Conservation (phyloP, 2,113 vertebrate genomes). For the Micronisus gabar region DNA sequence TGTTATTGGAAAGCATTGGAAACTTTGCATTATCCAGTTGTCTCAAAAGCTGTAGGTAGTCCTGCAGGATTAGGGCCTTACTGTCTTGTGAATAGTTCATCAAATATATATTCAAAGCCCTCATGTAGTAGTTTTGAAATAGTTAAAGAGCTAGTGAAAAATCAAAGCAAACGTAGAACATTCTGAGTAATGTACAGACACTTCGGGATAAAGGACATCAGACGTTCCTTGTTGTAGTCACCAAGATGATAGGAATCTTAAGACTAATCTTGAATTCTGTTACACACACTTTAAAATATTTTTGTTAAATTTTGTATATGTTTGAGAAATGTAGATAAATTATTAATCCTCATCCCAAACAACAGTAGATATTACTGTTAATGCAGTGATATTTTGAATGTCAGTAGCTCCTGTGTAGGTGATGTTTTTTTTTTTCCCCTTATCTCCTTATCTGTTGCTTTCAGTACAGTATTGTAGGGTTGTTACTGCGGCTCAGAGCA, state of each 20-base stretch:
- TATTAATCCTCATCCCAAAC: background rate
- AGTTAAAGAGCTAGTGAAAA: background rate
- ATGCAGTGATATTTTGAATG: background rate
- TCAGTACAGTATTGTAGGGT: background rate
- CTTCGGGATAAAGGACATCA: background rate
- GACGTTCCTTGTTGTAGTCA: background rate
- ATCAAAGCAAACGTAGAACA: background rate
- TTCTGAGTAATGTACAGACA: background rate
- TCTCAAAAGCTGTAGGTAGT: background rate
- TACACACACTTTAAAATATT: background rate
- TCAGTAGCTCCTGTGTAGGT: background rate
- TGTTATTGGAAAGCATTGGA: background rate
- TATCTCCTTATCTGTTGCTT: background rate
- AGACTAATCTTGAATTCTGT: background rate
- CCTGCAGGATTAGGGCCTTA: background rate
- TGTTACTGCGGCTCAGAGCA: background rate
- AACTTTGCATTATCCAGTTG: background rate
- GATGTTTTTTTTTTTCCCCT: background rate
- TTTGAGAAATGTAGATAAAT: background rate
- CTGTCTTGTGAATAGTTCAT: background rate
- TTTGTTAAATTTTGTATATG: background rate
- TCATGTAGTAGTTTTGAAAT: background rate
- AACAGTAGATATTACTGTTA: background rate
- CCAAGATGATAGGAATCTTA: background rate
- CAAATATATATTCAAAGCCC: background rate